These are phyloP conservation scores for Muscina levida DNA, from an alignment of 2,888 invertebrate genomes.

Conservation along the genomic window DNA sequence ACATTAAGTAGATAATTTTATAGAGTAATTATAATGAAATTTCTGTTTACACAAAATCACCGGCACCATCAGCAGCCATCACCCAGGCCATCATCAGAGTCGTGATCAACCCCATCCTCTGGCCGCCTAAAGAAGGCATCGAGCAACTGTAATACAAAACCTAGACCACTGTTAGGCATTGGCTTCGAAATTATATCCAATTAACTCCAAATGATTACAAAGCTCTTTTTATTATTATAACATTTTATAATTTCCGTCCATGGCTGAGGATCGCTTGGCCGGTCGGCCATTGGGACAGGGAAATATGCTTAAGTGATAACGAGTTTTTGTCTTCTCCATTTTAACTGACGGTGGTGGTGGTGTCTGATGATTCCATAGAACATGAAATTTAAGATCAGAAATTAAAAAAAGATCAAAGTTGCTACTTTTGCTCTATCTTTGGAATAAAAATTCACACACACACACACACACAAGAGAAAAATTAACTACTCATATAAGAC, in stretches of 20 bases:
- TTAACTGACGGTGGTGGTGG: background rate
- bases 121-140: too few relatives aligned
- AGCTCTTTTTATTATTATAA: conserved; percentile 41
- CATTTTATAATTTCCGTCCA: conserved; percentile 45
- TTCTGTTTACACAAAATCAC: background rate
- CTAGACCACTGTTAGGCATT: too few relatives aligned
- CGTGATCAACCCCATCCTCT: background rate
- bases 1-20: conserved; percentile 17
- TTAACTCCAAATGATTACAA: conserved; percentile 48
- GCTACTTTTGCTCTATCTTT: background rate
- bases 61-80: too few relatives aligned
- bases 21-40: conserved; percentile 4
- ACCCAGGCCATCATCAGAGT: too few relatives aligned
- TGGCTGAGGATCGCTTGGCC: too few relatives aligned
- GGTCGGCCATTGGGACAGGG: background rate
- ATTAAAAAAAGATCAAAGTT: conserved; percentile 58
- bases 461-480: background rate
- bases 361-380: conserved; percentile 53
- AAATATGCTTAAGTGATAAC: background rate
- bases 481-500: conserved; percentile 38
- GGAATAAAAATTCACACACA: conserved; percentile 2
- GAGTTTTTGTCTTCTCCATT: conserved; percentile 10
- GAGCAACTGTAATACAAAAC: background rate
- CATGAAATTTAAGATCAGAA: conserved; percentile 57
- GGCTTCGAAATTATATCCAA: conserved; percentile 44